Conservation (phyloP, 2,113 vertebrate genomes). For the Perccottus glenii region DNA sequence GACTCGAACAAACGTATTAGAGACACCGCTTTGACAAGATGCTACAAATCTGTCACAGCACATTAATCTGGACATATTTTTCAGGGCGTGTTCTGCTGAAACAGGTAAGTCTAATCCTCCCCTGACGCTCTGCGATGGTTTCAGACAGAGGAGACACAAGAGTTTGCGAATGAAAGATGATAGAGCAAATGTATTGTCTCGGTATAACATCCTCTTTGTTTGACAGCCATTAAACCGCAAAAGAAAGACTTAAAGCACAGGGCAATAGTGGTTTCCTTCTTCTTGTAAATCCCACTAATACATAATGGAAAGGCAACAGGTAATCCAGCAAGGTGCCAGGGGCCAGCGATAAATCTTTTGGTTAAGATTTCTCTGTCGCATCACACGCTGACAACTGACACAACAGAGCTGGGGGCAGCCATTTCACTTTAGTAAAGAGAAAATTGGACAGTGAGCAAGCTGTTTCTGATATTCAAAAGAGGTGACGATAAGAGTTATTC, state of each 20-base stretch:
- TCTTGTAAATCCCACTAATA: conserved; percentile 40
- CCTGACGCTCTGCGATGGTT: neutral
- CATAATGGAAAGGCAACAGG: conserved; percentile 38
- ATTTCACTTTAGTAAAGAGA: conserved; percentile 12
- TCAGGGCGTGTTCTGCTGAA: neutral
- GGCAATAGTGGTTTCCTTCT: conserved; percentile 18
- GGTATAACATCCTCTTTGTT: conserved; percentile 2
- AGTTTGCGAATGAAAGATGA: neutral
- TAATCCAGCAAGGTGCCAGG: conserved; percentile 41
- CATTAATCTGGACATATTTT: neutral
- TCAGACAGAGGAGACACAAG: neutral
- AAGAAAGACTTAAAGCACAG: conserved; percentile 16
- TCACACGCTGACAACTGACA: conserved; percentile 18
- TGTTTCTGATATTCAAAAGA: conserved; percentile 12
- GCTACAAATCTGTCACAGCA: neutral
- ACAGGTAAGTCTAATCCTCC: neutral
- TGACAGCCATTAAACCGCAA: conserved; percentile 20
- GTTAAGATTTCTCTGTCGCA: conserved; percentile 19
- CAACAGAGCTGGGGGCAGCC: conserved; percentile 8
- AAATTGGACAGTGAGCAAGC: conserved; percentile 12
- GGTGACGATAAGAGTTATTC: conserved; percentile 5
- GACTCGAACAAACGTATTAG: neutral
- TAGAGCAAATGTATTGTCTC: conserved; percentile 12
- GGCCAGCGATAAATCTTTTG: conserved; percentile 36
- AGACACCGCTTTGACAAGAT: neutral